These are phyloP conservation scores for Acanthosoma haemorrhoidale DNA, from an alignment of 2,888 invertebrate genomes.

Conservation along the genomic window DNA sequence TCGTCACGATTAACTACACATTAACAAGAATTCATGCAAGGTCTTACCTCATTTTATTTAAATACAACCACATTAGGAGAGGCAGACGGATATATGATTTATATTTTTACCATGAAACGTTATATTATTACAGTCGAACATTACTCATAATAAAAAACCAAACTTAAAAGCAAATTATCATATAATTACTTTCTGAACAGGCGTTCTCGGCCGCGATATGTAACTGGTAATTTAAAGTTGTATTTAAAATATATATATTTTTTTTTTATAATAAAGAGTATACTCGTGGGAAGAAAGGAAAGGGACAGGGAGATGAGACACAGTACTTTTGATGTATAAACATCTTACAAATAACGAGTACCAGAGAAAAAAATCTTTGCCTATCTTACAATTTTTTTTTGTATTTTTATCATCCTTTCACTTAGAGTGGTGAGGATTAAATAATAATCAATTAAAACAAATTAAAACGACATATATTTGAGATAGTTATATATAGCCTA, in stretches of 20 bases:
- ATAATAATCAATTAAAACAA: constrained; percentile 19
- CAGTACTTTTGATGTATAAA: not conserved
- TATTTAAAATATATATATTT: not conserved
- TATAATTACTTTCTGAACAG: not conserved
- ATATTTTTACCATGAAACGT: not conserved
- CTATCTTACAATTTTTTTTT: too few species aligned
- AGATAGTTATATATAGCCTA: not conserved
- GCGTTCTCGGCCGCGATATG: not conserved
- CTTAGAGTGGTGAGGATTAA: not conserved
- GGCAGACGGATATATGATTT: not conserved
- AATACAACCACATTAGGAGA: constrained; percentile 7
- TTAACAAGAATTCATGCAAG: constrained; percentile 4
- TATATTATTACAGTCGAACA: not conserved
- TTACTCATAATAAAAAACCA: not conserved
- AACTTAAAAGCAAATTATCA: not conserved
- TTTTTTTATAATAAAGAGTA: not conserved
- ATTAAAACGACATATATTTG: constrained; percentile 24
- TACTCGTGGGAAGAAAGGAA: not conserved
- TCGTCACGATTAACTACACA: not conserved
- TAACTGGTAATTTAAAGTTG: constrained; percentile 1
- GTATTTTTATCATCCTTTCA: not conserved
- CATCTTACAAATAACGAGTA: not conserved
- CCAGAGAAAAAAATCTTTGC: not conserved
- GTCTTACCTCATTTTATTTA: constrained; percentile 1
- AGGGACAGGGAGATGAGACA: not conserved